Percentiles rank a stretch among this genome's conserved stretches.
Evolutionary conservation across 2,113 vertebrate species (phyloP).

Genomic region (Turnix velox): DNA sequence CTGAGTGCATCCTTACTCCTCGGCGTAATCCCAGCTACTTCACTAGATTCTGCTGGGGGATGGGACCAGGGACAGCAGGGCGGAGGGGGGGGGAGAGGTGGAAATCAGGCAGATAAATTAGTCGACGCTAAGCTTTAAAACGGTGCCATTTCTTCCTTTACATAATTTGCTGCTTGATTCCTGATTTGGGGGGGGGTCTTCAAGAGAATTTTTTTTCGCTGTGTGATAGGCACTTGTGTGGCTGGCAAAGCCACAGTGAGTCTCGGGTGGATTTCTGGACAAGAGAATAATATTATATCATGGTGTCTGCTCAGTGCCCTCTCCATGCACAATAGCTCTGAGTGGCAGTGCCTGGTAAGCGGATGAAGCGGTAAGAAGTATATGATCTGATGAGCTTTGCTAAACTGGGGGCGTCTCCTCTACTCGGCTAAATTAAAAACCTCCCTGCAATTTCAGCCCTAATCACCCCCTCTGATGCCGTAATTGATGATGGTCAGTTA

Average conservation of each 20-base stretch:
- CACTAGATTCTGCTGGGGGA: neutral
- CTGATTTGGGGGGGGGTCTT: neutral
- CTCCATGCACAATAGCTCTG: constrained; percentile 51
- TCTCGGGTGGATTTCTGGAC: constrained; percentile 26
- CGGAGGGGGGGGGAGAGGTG: neutral
- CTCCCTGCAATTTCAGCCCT: constrained; percentile 78
- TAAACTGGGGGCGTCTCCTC: constrained; percentile 62
- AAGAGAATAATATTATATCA: constrained; percentile 2
- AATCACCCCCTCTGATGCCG: constrained; percentile 78
- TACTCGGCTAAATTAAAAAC: constrained; percentile 79
- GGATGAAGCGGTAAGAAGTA: constrained; percentile 62
- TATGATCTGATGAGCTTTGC: constrained; percentile 77
- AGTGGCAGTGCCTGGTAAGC: constrained; percentile 56
- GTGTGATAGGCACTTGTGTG: neutral
- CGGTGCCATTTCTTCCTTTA: neutral
- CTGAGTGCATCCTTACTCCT: neutral
- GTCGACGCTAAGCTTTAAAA: neutral
- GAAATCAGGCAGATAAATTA: neutral
- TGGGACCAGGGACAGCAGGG: too few species aligned
- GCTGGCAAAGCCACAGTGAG: neutral
- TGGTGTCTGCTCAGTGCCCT: constrained; percentile 44
- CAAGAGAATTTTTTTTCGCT: neutral
- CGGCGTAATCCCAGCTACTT: neutral
- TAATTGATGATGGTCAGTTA: constrained; percentile 78
- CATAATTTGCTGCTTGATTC: neutral